phyloP scores from a whole-genome alignment of 2,888 invertebrate genomes.

The Euzophera pinguis region DNA sequence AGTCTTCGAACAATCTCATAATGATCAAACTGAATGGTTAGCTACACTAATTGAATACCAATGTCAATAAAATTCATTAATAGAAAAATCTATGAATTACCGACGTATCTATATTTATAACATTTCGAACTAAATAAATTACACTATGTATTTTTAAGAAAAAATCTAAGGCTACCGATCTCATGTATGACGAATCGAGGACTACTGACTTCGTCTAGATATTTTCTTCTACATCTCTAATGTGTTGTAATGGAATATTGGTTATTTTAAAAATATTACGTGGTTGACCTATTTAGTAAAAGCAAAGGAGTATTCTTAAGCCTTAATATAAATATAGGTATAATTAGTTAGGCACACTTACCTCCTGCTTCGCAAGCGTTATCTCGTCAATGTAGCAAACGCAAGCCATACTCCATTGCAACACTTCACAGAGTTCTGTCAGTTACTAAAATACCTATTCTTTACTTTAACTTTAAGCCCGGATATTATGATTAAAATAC shows the following conservation, averaged over 20 bases:
- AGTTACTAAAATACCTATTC: conserved; percentile 43
- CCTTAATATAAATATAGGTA: conserved; percentile 29
- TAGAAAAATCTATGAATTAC: conserved; percentile 45
- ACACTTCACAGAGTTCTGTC: conserved; percentile 59
- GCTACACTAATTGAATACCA: conserved; percentile 46
- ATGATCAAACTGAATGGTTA: conserved; percentile 28
- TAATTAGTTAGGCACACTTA: conserved; percentile 54
- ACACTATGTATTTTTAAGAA: conserved; percentile 41
- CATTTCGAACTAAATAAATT: conserved; percentile 36
- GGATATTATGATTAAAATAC: too few species aligned
- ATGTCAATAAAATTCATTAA: conserved; percentile 38
- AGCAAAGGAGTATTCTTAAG: conserved; percentile 37
- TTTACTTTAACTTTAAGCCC: too few species aligned
- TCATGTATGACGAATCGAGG: conserved; percentile 38
- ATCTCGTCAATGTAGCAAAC: conserved; percentile 56
- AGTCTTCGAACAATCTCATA: conserved; percentile 48
- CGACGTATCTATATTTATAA: background rate
- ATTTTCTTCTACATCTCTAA: conserved; percentile 48
- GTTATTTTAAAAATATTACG: conserved; percentile 27
- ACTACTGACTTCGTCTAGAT: conserved; percentile 25
- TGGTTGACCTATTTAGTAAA: conserved; percentile 33
- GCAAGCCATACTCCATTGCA: conserved; percentile 77
- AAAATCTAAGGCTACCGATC: conserved; percentile 52
- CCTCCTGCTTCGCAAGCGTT: conserved; percentile 48
- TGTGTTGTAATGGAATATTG: conserved; percentile 77